Base-by-base conservation (phyloP, 2,113 vertebrate genomes). In the Ochotona princeps region DNA sequence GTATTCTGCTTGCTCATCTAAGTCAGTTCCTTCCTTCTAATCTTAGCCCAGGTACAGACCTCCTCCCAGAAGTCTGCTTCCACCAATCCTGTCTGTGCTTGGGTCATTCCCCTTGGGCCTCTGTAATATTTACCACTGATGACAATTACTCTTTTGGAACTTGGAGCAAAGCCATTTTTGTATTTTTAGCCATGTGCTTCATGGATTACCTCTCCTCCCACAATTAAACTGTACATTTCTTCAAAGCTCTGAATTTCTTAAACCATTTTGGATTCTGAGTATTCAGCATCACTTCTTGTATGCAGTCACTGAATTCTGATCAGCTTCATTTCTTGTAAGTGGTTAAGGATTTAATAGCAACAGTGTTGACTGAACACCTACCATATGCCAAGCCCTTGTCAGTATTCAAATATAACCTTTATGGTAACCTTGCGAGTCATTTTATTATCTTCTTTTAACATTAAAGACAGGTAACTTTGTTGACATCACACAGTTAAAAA, bases 351-450 rank as follows among this genome's bases (percentile, higher is more conserved):
- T 82, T 74, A 74, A 38, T 75, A 83, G 13, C 75, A 60, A 35
- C 5, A 66, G 32, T 23, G 47, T 32, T 51, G 49, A 91, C 23
- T 78, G 73, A 84, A 13, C 18, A 80, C 72, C 54, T 78, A 79
- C 38, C 28, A 38, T 60, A 23, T 91, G 32, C 44, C 32, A 89
- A 72, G 15, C 54, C 63, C 63, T 66, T 93, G 85, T 54, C 47
- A 86, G 92, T 83, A 60, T 89, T 70, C 35, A 87, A 91, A 80
- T 26, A 26, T 83, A 75, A 73, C n/a, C 21, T 67, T 85, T 84
- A 76, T 1, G 20, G 57, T 74, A 87, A 82, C 60, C n/a, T 67
- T 75, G n/a, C 7, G 30, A 74, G 66, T 38, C 20, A 76, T 18
- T 21, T 21, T 67, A 63, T 69, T 60, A 7, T 57, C 81, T 26